Conservation (phyloP, 2,113 vertebrate species). For the Tachuris rubrigastra region DNA sequence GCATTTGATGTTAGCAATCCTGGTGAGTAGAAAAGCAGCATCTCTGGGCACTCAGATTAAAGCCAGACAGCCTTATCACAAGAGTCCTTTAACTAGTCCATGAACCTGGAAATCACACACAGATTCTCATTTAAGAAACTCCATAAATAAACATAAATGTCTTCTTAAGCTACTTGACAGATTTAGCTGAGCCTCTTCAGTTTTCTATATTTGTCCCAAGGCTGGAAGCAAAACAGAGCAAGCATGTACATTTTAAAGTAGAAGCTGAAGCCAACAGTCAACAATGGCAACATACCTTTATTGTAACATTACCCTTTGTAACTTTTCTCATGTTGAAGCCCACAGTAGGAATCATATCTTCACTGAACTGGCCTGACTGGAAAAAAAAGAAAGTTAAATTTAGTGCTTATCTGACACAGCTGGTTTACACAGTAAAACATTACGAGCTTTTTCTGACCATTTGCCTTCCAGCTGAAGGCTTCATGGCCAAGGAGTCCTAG, state of each 20-base stretch:
- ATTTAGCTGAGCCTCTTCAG: neutral
- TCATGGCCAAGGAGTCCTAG: neutral
- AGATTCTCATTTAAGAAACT: neutral
- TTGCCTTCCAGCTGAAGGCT: neutral
- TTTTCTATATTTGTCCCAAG: neutral
- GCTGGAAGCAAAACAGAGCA: neutral
- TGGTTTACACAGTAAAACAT: neutral
- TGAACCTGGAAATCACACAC: neutral
- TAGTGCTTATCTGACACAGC: neutral
- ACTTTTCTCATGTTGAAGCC: slow-evolving; percentile 89
- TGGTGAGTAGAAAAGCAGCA: neutral
- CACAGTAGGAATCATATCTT: slow-evolving; percentile 88
- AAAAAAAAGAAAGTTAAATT: neutral
- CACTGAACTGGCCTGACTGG: slow-evolving; percentile 86
- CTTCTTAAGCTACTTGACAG: neutral
- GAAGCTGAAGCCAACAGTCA: neutral
- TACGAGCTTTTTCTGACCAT: neutral
- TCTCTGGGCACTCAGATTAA: neutral
- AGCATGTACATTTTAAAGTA: neutral
- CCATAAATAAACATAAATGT: neutral
- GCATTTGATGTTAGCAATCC: neutral
- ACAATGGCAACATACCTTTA: slow-evolving; percentile 76
- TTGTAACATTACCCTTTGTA: slow-evolving; percentile 86
- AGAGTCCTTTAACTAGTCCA: neutral
- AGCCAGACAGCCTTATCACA: neutral